Percentiles rank a stretch among this genome's conserved stretches.
phyloP scores from a whole-genome alignment of 1,140 invertebrate species.

The Danaus plexippus region DNA sequence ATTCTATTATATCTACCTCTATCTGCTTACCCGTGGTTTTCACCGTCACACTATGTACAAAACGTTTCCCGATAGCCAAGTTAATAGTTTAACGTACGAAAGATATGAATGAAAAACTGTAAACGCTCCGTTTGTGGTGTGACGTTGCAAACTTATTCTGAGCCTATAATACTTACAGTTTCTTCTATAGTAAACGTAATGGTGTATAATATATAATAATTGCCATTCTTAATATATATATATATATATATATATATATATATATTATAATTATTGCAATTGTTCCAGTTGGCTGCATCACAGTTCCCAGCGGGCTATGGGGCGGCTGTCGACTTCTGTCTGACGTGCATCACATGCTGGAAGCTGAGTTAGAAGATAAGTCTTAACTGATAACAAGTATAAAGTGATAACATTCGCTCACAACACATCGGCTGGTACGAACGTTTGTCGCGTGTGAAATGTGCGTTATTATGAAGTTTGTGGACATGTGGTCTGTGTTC shows the following conservation, averaged over 20 bases:
- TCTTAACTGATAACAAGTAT: constrained; percentile 16
- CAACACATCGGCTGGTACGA: constrained; percentile 23
- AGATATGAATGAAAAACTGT: no score
- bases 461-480: constrained; percentile 51
- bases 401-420: constrained; percentile 40
- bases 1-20: no score
- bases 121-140: no score
- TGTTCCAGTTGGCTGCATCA: constrained; percentile 61
- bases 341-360: constrained; percentile 31
- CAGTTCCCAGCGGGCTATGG: constrained; percentile 61
- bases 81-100: no score
- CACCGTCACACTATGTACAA: no score
- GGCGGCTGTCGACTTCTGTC: constrained; percentile 55
- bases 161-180: no score
- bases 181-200: no score
- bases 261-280: constrained; percentile 16
- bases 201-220: no score
- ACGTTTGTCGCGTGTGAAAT: constrained; percentile 42
- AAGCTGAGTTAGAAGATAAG: constrained; percentile 28
- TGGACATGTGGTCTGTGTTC: constrained; percentile 47
- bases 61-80: no score
- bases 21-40: no score
- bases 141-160: no score
- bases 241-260: neutral
- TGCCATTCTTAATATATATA: no score